phyloP scores from a whole-genome alignment of 2,888 invertebrate species.

The Baronia brevicornis region DNA sequence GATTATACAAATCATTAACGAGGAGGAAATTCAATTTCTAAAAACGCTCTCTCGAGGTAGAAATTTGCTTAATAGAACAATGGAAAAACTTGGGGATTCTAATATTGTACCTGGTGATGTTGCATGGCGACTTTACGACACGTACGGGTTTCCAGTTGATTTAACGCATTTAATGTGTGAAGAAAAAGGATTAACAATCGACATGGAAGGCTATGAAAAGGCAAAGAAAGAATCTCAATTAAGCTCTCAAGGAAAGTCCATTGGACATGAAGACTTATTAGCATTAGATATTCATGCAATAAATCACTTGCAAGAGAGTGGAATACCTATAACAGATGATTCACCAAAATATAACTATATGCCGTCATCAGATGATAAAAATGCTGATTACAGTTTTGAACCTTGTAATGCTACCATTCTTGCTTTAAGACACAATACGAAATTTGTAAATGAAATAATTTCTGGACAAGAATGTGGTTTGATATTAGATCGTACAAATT shows the following conservation, averaged over 20 bases:
- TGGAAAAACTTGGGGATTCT: slow-evolving; percentile 83
- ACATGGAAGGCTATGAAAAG: slow-evolving; percentile 93
- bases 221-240: slow-evolving; percentile 92
- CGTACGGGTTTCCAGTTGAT: slow-evolving; percentile 99
- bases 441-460: slow-evolving; percentile 88
- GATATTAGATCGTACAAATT: slow-evolving; percentile 92
- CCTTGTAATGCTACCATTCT: slow-evolving; percentile 85
- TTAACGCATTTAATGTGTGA: slow-evolving; percentile 98
- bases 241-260: slow-evolving; percentile 90
- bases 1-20: slow-evolving; percentile 95
- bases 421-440: slow-evolving; percentile 85
- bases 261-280: slow-evolving; percentile 87
- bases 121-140: slow-evolving; percentile 98
- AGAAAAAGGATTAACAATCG: slow-evolving; percentile 91
- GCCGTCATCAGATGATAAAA: slow-evolving; percentile 76
- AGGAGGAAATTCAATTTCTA: slow-evolving; percentile 97
- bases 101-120: slow-evolving; percentile 93
- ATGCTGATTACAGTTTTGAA: slow-evolving; percentile 85
- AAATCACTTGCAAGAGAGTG: slow-evolving; percentile 87
- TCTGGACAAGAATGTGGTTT: slow-evolving; percentile 94
- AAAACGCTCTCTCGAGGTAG: slow-evolving; percentile 95
- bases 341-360: slow-evolving; percentile 92
- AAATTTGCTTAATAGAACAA: slow-evolving; percentile 92
- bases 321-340: slow-evolving; percentile 91
- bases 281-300: slow-evolving; percentile 97